Conservation (phyloP, 2,113 vertebrate species). For the Dipodomys merriami region DNA sequence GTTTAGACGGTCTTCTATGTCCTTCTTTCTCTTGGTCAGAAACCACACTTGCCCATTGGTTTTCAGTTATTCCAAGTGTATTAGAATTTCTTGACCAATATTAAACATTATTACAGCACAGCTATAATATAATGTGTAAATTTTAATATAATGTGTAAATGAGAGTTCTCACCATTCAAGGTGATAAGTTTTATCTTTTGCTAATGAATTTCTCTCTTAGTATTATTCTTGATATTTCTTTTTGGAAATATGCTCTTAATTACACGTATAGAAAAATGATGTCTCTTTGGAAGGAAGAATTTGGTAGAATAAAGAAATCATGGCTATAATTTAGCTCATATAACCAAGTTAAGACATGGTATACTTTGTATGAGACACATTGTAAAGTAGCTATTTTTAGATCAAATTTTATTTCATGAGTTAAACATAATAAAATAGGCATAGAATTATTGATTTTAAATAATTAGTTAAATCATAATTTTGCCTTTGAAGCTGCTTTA, state of each 20-base stretch:
- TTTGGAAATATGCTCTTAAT: not conserved
- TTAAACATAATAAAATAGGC: constrained; percentile 1
- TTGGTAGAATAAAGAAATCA: not conserved
- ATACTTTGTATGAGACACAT: not conserved
- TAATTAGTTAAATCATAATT: constrained; percentile 22
- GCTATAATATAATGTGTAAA: not conserved
- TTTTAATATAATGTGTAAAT: not conserved
- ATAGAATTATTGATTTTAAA: not conserved
- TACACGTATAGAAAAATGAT: constrained; percentile 15
- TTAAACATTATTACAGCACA: not conserved
- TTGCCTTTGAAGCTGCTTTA: not conserved
- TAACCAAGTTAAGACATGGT: not conserved
- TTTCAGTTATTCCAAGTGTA: too few species aligned
- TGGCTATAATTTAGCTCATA: constrained; percentile 22
- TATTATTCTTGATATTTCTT: not conserved
- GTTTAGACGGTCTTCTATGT: too few species aligned
- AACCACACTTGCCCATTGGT: too few species aligned
- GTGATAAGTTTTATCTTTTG: not conserved
- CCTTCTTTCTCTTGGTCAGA: too few species aligned
- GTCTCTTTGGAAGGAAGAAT: constrained; percentile 23
- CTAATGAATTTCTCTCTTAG: constrained; percentile 4
- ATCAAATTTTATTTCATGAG: constrained; percentile 25
- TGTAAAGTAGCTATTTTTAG: not conserved
- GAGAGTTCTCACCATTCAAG: not conserved
- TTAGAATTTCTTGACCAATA: not conserved